Conservation (phyloP, 2,888 invertebrate species). For the Thelaira solivaga region DNA sequence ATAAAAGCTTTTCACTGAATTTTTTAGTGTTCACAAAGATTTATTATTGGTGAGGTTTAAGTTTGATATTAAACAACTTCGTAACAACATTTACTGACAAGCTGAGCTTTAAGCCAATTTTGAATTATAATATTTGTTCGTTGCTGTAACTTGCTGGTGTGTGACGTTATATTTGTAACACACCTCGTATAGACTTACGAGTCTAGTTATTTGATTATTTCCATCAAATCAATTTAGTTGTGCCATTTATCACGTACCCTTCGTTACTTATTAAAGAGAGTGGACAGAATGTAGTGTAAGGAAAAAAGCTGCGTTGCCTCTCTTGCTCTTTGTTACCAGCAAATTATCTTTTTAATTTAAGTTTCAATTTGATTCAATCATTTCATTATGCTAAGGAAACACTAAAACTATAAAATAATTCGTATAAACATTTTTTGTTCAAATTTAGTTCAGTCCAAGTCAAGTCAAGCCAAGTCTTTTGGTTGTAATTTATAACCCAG, state of each 20-base stretch:
- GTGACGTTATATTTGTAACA: too few species aligned
- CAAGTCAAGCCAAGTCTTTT: too few species aligned
- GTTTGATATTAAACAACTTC: too few species aligned
- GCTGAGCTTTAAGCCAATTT: too few species aligned
- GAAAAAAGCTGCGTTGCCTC: not conserved
- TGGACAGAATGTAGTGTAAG: not conserved
- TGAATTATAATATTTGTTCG: too few species aligned
- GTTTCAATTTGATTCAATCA: not conserved
- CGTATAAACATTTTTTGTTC: not conserved
- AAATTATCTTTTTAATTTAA: slow-evolving; percentile 19
- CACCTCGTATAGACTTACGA: too few species aligned
- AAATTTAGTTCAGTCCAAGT: not conserved
- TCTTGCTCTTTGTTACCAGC: not conserved
- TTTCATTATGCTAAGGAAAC: not conserved
- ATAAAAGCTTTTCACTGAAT: too few species aligned
- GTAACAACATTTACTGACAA: too few species aligned
- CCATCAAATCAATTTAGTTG: not conserved
- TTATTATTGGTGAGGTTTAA: too few species aligned
- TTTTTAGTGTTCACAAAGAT: too few species aligned
- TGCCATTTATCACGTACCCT: slow-evolving; percentile 33
- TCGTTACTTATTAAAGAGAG: not conserved
- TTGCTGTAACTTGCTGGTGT: too few species aligned
- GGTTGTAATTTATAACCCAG: slow-evolving; percentile 21
- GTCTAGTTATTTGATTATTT: not conserved
- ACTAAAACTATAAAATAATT: too few species aligned